These are phyloP conservation scores for Apogon talboti DNA, from an alignment of 2,797 vertebrate species.

Conservation along the genomic window DNA sequence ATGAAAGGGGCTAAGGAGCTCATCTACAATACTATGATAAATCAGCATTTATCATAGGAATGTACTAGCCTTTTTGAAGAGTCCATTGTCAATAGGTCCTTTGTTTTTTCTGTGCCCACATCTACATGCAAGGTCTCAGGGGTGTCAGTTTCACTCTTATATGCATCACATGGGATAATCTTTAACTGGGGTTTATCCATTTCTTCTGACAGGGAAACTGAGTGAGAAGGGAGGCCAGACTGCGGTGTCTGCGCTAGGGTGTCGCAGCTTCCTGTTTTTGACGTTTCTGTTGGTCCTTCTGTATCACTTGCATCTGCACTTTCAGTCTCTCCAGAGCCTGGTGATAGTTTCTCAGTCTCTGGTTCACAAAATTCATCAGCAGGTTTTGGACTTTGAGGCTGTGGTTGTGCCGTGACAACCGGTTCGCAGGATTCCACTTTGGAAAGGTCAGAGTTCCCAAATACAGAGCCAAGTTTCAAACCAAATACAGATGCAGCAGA, in stretches of 20 bases:
- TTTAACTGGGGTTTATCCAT: slow-evolving; percentile 54
- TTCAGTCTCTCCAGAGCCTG: slow-evolving; percentile 75
- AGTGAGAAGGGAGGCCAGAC: slow-evolving; percentile 54
- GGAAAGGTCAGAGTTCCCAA: slow-evolving; percentile 75
- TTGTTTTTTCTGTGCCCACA: slow-evolving; percentile 58
- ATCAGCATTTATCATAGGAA: slow-evolving; percentile 89
- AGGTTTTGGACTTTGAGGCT: slow-evolving; percentile 56
- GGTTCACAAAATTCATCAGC: slow-evolving; percentile 46
- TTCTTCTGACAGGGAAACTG: slow-evolving; percentile 55
- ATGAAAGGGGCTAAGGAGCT: slow-evolving; percentile 4
- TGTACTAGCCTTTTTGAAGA: slow-evolving; percentile 91
- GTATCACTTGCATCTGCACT: slow-evolving; percentile 77
- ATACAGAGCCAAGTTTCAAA: slow-evolving; percentile 81
- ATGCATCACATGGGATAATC: slow-evolving; percentile 41
- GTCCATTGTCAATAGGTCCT: slow-evolving; percentile 72
- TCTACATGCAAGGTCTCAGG: slow-evolving; percentile 36
- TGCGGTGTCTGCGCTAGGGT: slow-evolving; percentile 57
- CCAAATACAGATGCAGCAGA: slow-evolving; percentile 83
- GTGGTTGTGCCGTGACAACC: slow-evolving; percentile 65
- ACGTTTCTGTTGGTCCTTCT: slow-evolving; percentile 71
- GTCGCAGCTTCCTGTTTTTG: slow-evolving; percentile 76
- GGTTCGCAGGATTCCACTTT: slow-evolving; percentile 62
- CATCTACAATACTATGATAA: slow-evolving; percentile 83
- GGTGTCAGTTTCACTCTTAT: slow-evolving; percentile 38
- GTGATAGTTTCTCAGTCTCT: slow-evolving; percentile 67